Conservation (phyloP, 2,888 invertebrate genomes). For the Troides helena region DNA sequence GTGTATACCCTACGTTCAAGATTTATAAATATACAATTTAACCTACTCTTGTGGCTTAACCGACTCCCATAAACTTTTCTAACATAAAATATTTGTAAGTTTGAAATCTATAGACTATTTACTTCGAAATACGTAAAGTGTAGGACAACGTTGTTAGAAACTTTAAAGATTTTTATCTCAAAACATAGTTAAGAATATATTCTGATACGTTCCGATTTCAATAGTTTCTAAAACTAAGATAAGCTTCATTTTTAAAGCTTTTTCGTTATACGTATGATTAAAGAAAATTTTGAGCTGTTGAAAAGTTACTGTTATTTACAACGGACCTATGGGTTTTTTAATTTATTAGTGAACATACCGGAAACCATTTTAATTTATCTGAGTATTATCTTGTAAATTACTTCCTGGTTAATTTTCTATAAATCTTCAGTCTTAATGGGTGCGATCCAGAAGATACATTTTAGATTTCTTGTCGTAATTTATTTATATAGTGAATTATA, state of each 20-base stretch:
- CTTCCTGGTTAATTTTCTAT: too few species aligned
- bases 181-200: not conserved
- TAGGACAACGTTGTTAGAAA: conserved; percentile 13
- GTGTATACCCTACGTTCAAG: not conserved
- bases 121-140: not conserved
- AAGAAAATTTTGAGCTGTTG: not conserved
- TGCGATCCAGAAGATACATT: too few species aligned
- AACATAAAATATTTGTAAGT: not conserved
- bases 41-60: not conserved
- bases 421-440: too few species aligned
- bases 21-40: conserved; percentile 2
- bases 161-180: conserved; percentile 10
- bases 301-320: not conserved
- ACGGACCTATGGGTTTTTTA: too few species aligned
- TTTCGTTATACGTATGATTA: not conserved
- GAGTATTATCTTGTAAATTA: too few species aligned
- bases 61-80: not conserved
- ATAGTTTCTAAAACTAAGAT: not conserved
- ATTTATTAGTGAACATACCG: too few species aligned
- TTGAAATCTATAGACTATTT: not conserved
- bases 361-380: too few species aligned
- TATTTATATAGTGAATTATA: too few species aligned
- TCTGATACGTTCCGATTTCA: not conserved
- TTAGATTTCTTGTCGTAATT: too few species aligned
- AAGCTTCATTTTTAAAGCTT: not conserved